Evolutionary conservation across 2,113 vertebrate species (phyloP).

Genomic region (Channa maculata): DNA sequence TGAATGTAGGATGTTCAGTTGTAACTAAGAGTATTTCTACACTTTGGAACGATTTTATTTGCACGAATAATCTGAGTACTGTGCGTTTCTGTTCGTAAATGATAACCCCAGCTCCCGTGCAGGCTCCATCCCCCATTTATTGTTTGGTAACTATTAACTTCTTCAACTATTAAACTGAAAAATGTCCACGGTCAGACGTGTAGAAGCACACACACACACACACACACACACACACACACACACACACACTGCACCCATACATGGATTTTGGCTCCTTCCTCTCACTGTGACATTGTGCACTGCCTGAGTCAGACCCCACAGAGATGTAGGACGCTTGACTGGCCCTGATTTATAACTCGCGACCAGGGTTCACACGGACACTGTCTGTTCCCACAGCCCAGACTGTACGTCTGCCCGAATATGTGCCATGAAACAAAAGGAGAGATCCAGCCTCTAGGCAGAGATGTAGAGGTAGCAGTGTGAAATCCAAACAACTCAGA

Average conservation of each 20-base stretch:
- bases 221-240: neutral
- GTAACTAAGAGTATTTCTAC: too few species aligned
- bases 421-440: constrained; percentile 12
- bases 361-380: constrained; percentile 38
- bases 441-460: neutral
- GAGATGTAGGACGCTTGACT: constrained; percentile 29
- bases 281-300: constrained; percentile 21
- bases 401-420: neutral
- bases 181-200: too few species aligned
- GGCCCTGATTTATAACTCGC: constrained; percentile 57
- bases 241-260: neutral
- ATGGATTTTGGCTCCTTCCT: constrained; percentile 12
- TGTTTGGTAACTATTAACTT: too few species aligned
- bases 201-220: too few species aligned
- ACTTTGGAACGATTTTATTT: too few species aligned
- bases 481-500: neutral
- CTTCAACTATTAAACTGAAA: too few species aligned
- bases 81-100: too few species aligned
- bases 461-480: neutral
- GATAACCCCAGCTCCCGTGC: too few species aligned
- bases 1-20: too few species aligned
- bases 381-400: constrained; percentile 52
- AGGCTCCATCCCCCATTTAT: too few species aligned
- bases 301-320: constrained; percentile 14
- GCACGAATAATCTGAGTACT: too few species aligned